Evolutionary conservation across 2,113 vertebrate species (phyloP), one percentile per base, ranked within the genome.

Genomic region (Gasterosteus nipponicus): DNA sequence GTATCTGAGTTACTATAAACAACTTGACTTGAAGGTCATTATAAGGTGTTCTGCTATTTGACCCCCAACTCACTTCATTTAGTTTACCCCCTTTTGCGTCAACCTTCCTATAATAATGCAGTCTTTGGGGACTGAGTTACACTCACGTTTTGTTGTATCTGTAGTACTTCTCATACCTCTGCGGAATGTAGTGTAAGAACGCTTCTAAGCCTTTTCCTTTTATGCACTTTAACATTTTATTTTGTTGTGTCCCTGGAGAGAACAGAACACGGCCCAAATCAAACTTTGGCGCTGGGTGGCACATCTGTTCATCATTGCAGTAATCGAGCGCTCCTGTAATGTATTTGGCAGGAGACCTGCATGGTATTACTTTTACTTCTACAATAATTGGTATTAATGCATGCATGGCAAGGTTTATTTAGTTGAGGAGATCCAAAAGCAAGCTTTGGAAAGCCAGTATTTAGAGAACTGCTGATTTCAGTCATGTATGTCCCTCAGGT

Each of bases 241-340:
- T 89, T 83, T 53, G 68, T 75, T 74, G 73, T 87, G 59, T 79
- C 68, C 66, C 66, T 33, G 73, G 73, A 90, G 83, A 85, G 89
- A 89, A 86, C 56, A 75, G n/a, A 53, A 56, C 75, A 47, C 39
- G 31, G 58, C 78, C 54, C 84, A 80, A 89, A 83, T 88, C 51
- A 79, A 84, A 87, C 69, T 84, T 71, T 80, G 81, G 72, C 3
- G 57, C 84, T 80, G 74, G 59, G 76, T 86, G 57, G 64, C 75
- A 86, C 88, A 93, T 92, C 86, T 94, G 93, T 87, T 89, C 80
- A 87, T 86, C 62, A 88, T 94, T 93, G 86, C 47, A 59, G 65
- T 87, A 93, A 92, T 87, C 65, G 83, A 79, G 74, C 73, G 26
- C 60, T 81, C 73, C 73, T 75, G 80, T 73, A 65, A 88, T 87